Base-by-base conservation (phyloP, 35 echinoderm and acorn worm species). In the Ptychodera flava region DNA sequence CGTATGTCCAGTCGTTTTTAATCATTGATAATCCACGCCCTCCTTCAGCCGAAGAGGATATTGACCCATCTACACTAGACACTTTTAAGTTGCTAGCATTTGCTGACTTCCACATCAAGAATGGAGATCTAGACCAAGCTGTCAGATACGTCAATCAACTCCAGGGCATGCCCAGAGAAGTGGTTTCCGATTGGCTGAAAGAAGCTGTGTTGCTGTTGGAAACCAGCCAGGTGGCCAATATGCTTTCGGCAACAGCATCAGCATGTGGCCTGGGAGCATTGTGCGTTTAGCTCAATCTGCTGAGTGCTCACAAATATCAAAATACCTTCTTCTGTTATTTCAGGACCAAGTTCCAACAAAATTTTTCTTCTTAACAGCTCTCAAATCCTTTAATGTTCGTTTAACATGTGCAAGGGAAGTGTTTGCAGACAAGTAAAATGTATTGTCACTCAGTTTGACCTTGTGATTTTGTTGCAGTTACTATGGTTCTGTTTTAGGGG, bases 151-250 rank as follows among this genome's bases (percentile, higher is more conserved):
- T 88, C 37, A 99, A 99, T 84, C 93, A 92, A 88, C 86, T 99
- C 32, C 37, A 85, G 81, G 96, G 96, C 16, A 94, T 99, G 96
- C 93, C 96, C 16, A 87, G 87, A 30, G 86, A 84, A 79, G 96
- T 99, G 37, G 96, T 91, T 22, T 36, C 78, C 81, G 96, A 99
- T 92, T 99, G 96, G 96, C 30, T 99, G 83, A 91, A 87, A 86
- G 92, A 99, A 92, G 96, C 90, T 0, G 87, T 90, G 88, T 85
- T 99, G 85, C 86, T 99, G 84, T 91, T 99, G 28, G 96, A 99
- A 89, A 93, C 90, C 16, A 99, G 64, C 79, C 96, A 99, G 53
- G 85, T 90, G 29, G 96, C 96, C 35, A 86, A 80, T 28, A 88
- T 94, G n/a, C 37, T 99, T 36, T 92, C 96, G 31, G 88, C 96